Conservation (phyloP, 64 coral and sea anemone genomes). For the Montipora efflorescens region DNA sequence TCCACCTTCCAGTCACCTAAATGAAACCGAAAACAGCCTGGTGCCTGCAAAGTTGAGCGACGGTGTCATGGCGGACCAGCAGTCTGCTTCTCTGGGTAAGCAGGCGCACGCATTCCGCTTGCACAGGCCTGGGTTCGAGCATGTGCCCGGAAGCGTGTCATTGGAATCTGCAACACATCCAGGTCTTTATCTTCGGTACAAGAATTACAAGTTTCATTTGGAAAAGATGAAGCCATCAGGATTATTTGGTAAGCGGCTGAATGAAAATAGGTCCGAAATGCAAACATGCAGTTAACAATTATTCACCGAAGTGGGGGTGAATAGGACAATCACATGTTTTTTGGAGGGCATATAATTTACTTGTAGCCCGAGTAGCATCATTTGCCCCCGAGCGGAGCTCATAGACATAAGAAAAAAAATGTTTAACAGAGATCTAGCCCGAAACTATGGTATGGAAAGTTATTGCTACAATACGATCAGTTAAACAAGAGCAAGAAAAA, state of each 20-base stretch:
- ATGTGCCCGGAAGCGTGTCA: constrained; percentile 77
- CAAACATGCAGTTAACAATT: not conserved
- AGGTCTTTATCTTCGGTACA: constrained; percentile 93
- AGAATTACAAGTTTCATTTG: constrained; percentile 99
- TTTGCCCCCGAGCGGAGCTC: no score
- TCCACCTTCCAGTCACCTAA: constrained; percentile 26
- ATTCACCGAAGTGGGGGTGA: no score
- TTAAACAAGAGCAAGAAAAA: no score
- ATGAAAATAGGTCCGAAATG: not conserved
- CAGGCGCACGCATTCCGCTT: constrained; percentile 78
- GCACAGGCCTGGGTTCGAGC: constrained; percentile 89
- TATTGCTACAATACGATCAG: no score
- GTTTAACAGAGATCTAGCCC: no score
- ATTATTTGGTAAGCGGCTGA: constrained; percentile 85
- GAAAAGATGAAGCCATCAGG: constrained; percentile 82
- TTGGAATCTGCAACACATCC: constrained; percentile 81
- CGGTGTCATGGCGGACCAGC: constrained; percentile 41
- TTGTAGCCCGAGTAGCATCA: no score
- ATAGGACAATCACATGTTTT: no score
- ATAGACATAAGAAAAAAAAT: no score
- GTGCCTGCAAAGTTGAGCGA: not conserved
- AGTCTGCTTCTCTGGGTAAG: constrained; percentile 59
- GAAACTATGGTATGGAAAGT: no score
- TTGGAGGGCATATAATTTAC: no score
- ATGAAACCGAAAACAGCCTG: not conserved